These are phyloP conservation scores for Scomber colias DNA, from an alignment of 2,113 vertebrate genomes.

Conservation along the genomic window DNA sequence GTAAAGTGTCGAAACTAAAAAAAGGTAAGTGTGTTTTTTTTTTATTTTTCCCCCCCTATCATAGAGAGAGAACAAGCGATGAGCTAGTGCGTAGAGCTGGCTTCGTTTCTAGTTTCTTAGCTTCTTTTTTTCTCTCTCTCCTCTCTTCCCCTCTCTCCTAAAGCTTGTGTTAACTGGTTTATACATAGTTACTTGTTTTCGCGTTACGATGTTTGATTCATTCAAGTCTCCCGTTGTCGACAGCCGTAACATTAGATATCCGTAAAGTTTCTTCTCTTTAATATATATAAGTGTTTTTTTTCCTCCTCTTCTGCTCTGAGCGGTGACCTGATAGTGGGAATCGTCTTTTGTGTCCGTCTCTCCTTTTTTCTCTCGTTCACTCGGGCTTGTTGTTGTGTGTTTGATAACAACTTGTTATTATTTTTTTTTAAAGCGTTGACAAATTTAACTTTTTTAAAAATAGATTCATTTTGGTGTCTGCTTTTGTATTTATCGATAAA, in stretches of 20 bases:
- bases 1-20: constrained; percentile 84
- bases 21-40: constrained; percentile 84
- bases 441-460: constrained; percentile 65
- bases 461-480: background rate
- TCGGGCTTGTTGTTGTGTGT: constrained; percentile 49
- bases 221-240: constrained; percentile 18
- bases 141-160: background rate
- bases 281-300: constrained; percentile 63
- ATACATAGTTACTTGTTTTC: constrained; percentile 66
- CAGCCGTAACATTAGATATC: constrained; percentile 33
- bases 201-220: constrained; percentile 27
- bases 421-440: constrained; percentile 33
- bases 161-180: constrained; percentile 60
- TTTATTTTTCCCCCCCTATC: constrained; percentile 46
- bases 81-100: constrained; percentile 68
- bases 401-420: constrained; percentile 58
- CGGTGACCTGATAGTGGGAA: constrained; percentile 81
- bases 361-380: constrained; percentile 44
- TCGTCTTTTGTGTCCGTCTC: constrained; percentile 85
- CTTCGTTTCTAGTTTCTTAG: constrained; percentile 77
- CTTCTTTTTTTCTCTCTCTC: constrained; percentile 23
- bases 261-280: constrained; percentile 62
- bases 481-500: constrained; percentile 15
- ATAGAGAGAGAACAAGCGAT: constrained; percentile 63
- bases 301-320: constrained; percentile 29